Conservation (phyloP, 2,797 vertebrate species). For the Emydoidea blandingii region DNA sequence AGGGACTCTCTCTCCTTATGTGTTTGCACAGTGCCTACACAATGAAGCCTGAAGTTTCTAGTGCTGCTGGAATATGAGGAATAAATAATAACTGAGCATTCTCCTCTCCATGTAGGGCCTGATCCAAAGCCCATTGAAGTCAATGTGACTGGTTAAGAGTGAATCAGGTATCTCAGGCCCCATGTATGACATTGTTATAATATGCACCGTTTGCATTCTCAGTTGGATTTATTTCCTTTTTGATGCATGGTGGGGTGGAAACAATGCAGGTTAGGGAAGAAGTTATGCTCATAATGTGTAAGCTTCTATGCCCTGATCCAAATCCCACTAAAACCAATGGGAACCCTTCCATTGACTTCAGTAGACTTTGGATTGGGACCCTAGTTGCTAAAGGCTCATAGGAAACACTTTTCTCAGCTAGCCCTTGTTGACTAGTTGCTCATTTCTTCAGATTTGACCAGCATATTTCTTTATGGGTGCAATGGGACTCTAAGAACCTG, state of each 20-base stretch:
- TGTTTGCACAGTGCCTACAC: not conserved
- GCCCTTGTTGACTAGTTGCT: not conserved
- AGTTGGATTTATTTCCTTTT: not conserved
- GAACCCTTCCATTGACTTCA: not conserved
- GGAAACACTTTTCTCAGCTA: not conserved
- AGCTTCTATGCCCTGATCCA: not conserved
- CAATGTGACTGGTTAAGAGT: not conserved
- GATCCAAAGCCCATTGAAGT: not conserved
- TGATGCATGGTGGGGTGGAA: not conserved
- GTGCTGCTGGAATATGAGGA: too few relatives aligned
- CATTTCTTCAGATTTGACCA: not conserved
- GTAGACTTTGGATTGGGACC: not conserved
- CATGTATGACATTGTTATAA: not conserved
- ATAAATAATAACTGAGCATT: not conserved
- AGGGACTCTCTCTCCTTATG: not conserved
- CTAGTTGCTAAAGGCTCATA: accelerated
- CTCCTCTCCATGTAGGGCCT: too few relatives aligned
- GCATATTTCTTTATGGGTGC: not conserved
- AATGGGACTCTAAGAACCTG: not conserved
- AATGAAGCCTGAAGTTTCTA: not conserved
- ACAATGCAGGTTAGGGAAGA: not conserved
- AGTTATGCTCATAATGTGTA: not conserved
- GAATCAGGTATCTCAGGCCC: too few relatives aligned
- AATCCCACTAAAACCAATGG: not conserved
- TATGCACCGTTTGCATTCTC: not conserved